Percentiles rank a stretch among this genome's conserved stretches.
phyloP scores from a whole-genome alignment of 1,140 invertebrate species.

The Eciton burchellii region DNA sequence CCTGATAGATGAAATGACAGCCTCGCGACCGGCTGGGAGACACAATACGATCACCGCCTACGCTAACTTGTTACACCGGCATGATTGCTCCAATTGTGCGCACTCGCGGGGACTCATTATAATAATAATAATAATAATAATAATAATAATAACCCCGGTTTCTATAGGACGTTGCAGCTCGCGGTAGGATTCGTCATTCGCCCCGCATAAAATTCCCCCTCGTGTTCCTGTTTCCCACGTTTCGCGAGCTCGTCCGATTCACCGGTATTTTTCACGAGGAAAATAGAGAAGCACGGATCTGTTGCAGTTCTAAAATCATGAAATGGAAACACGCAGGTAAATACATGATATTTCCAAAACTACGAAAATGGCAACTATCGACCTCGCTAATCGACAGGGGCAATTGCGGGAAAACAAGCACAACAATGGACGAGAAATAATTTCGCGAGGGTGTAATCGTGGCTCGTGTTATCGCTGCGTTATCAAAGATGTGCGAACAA shows the following conservation, averaged over 20 bases:
- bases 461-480: too few relatives aligned
- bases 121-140: too few relatives aligned
- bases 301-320: neutral
- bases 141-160: neutral
- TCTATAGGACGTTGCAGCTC: neutral
- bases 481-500: slow-evolving; percentile 12
- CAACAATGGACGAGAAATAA: neutral
- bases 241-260: neutral
- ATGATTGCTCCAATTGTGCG: slow-evolving; percentile 28
- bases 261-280: neutral
- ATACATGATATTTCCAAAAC: neutral
- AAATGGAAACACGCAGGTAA: neutral
- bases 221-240: neutral
- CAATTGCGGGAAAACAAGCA: neutral
- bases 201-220: slow-evolving; percentile 11
- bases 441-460: neutral
- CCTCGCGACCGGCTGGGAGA: neutral
- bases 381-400: too few relatives aligned
- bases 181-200: neutral
- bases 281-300: neutral
- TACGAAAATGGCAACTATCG: neutral
- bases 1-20: slow-evolving; percentile 41
- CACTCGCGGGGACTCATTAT: neutral
- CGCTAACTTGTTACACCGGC: neutral
- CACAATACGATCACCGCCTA: neutral